Base-by-base conservation (phyloP, 1,140 invertebrate species). In the Carposina sasakii region DNA sequence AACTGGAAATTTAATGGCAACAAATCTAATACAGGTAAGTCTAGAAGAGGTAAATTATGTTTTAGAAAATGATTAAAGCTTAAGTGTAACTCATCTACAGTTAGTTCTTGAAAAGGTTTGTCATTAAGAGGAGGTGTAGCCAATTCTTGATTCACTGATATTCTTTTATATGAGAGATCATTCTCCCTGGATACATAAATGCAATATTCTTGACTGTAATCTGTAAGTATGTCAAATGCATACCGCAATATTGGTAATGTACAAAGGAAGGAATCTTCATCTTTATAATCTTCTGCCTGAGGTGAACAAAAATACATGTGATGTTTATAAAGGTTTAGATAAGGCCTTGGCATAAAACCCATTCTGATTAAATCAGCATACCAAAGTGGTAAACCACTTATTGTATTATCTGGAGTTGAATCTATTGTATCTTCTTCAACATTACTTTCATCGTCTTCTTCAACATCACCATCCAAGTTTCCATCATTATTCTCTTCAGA, bases 231-330 rank as follows among this genome's bases (percentile, higher is more conserved):
- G 48, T 89, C 89, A 79, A 89, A 94, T 30, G 89, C 87, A 49
- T 89, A 87, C 60, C 84, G 76, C 24, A 95, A 61, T 33, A 96
- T 89, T 9, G 89, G 85, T 37, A 91, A 66, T 23, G 89, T 86
- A 52, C 89, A 87, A 15, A 79, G 52, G 55, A 90, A 89, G n/a
- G 90, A 86, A 49, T 91, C 88, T 5, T 85, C 69, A 19, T 86
- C 71, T 2, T 67, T 66, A 58, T 89, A 87, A 61, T 93, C 87
- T 76, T 96, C 94, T 8, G 94, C 87, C 85, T 95, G 93, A 12
- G 90, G 88, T 17, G 85, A 86, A 52, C 89, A 89, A 53, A 94
- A 88, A 60, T 91, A 90, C 31, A 89, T 81, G 50, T 89, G 87
- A 30, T 89, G 78, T 16, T 87, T 85, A 34, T 91, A 63, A 1